Percentiles rank a stretch among this genome's conserved stretches.
These are phyloP conservation scores for Acrocephalus scirpaceus DNA, from an alignment of 2,797 vertebrate genomes.

Conservation along the genomic window DNA sequence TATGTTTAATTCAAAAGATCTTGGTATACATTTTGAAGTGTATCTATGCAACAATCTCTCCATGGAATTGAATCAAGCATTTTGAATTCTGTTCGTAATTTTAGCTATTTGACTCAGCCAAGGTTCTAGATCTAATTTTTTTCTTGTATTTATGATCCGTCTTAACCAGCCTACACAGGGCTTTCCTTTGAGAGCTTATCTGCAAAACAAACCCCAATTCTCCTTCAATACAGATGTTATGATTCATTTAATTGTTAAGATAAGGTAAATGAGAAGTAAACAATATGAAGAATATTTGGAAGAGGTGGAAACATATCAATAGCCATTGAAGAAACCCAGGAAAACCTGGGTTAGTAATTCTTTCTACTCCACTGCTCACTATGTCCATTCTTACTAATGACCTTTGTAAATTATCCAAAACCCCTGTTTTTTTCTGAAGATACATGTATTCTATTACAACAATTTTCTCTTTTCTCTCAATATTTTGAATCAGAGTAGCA, in stretches of 20 bases:
- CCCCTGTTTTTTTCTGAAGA: background rate
- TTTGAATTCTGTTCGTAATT: background rate
- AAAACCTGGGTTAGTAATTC: background rate
- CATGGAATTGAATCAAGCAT: background rate
- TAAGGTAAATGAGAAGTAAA: background rate
- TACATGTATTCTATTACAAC: rapidly evolving
- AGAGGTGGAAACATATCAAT: background rate
- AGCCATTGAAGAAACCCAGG: background rate
- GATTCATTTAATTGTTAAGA: background rate
- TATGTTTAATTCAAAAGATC: background rate
- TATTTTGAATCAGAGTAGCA: background rate
- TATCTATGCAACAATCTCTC: background rate
- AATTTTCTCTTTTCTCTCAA: background rate
- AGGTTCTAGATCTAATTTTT: background rate
- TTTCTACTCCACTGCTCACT: background rate
- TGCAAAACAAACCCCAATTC: background rate
- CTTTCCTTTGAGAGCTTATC: background rate
- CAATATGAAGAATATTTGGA: background rate
- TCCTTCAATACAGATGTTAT: background rate
- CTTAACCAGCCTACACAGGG: background rate
- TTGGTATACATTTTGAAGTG: no score
- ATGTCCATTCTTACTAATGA: background rate
- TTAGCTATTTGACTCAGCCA: background rate
- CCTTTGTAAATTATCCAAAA: background rate
- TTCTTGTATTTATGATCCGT: background rate